phyloP scores from a whole-genome alignment of 2,113 vertebrate species.

The Rhipidura dahli region DNA sequence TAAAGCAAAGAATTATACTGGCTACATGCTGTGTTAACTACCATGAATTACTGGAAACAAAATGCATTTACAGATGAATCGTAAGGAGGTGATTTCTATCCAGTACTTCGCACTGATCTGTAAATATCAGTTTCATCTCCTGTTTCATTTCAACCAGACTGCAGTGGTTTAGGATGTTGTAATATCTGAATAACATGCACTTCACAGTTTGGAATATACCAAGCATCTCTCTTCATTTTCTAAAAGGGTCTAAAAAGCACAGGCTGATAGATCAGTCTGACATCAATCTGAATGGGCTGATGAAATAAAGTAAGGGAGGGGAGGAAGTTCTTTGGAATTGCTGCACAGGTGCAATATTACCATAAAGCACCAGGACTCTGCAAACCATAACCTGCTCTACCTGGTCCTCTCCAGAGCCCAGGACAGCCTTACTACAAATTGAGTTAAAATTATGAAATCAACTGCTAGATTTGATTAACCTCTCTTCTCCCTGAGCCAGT shows the following conservation, averaged over 20 bases:
- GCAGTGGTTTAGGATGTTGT: neutral
- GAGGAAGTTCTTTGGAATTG: neutral
- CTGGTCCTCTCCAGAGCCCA: neutral
- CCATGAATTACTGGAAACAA: neutral
- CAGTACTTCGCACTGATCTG: neutral
- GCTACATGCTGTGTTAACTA: neutral
- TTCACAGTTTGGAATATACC: neutral
- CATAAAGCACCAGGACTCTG: neutral
- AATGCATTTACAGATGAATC: neutral
- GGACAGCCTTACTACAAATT: neutral
- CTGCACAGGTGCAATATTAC: neutral
- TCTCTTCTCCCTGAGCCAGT: neutral
- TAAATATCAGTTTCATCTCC: neutral
- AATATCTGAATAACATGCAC: neutral
- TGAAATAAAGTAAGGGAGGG: neutral
- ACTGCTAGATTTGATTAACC: neutral
- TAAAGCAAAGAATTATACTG: neutral
- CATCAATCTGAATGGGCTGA: neutral
- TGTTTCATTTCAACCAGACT: neutral
- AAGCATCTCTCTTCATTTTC: neutral
- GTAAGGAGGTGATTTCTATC: neutral
- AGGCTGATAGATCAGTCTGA: neutral
- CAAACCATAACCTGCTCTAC: neutral
- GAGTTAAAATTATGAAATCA: neutral
- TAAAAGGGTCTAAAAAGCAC: neutral